phyloP scores from a whole-genome alignment of 2,888 invertebrate species.

The Buathra laborator region DNA sequence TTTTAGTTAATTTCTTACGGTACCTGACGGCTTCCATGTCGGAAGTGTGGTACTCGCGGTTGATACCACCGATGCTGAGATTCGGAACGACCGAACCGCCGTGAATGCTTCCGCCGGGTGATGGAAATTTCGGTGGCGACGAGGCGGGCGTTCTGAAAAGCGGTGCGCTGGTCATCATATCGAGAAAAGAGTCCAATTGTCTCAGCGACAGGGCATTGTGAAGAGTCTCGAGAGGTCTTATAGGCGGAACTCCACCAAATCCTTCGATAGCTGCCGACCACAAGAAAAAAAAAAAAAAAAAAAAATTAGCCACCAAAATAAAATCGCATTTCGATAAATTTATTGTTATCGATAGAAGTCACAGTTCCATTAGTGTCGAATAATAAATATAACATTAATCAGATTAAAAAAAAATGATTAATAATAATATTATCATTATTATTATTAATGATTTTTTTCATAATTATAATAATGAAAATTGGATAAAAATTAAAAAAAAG shows the following conservation, averaged over 20 bases:
- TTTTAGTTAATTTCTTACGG: slow-evolving; percentile 74
- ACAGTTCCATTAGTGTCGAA: no score
- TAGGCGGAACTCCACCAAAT: slow-evolving; percentile 97
- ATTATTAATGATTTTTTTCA: no score
- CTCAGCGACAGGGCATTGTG: slow-evolving; percentile 98
- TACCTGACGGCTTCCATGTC: slow-evolving; percentile 83
- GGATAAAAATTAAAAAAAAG: neutral
- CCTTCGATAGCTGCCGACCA: slow-evolving; percentile 89
- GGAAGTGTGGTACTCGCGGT: slow-evolving; percentile 79
- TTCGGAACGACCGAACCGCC: slow-evolving; percentile 76
- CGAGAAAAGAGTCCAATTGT: slow-evolving; percentile 96
- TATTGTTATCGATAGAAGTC: no score
- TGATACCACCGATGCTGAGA: slow-evolving; percentile 77
- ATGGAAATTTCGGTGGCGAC: slow-evolving; percentile 89
- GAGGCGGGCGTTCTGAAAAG: slow-evolving; percentile 91
- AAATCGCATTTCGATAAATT: no score
- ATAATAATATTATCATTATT: neutral
- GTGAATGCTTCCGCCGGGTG: slow-evolving; percentile 84
- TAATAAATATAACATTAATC: neutral
- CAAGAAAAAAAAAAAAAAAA: neutral
- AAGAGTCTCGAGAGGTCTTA: slow-evolving; percentile 98
- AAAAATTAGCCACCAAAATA: neutral
- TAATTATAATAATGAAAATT: neutral
- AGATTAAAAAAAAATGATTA: neutral
- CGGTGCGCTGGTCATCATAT: slow-evolving; percentile 92